A percentile compares a stretch with the other conserved stretches of the same genome.
Evolutionary conservation across 2,888 invertebrate species (phyloP).

Genomic region (Geophilus truncorum): DNA sequence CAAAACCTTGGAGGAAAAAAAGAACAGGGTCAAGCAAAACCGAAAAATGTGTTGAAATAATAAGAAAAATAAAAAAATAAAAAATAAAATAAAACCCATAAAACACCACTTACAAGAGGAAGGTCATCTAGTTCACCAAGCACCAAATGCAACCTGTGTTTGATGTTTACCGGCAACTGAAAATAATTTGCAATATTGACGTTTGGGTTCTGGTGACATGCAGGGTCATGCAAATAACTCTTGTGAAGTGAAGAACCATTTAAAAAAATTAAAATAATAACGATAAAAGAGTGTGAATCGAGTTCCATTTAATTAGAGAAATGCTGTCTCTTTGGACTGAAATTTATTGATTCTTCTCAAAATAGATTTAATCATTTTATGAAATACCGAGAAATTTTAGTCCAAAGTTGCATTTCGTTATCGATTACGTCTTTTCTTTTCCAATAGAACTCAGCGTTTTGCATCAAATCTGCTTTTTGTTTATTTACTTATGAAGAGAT

Average conservation of each 20-base stretch:
- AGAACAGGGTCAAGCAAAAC: not conserved
- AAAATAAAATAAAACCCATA: not conserved
- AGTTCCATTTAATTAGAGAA: no score
- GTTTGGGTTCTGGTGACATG: not conserved
- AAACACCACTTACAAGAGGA: conserved; percentile 38
- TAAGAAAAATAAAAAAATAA: not conserved
- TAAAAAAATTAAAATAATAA: not conserved
- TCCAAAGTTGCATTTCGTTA: no score
- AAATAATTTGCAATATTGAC: conserved; percentile 3
- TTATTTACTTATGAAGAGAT: no score
- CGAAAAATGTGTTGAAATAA: not conserved
- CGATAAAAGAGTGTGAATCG: not conserved
- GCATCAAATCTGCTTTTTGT: not conserved
- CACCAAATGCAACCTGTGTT: conserved; percentile 37
- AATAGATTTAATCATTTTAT: no score
- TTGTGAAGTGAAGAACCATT: not conserved
- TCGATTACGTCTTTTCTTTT: no score
- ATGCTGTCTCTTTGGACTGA: no score
- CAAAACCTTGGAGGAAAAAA: not conserved
- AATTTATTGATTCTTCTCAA: no score
- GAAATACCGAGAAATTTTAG: no score
- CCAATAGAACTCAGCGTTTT: no score
- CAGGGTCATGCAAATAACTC: not conserved
- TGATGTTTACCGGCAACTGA: conserved; percentile 38
- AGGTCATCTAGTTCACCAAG: conserved; percentile 39